These are phyloP conservation scores for Menidia beryllina DNA, from an alignment of 2,113 vertebrate species.

Conservation along the genomic window DNA sequence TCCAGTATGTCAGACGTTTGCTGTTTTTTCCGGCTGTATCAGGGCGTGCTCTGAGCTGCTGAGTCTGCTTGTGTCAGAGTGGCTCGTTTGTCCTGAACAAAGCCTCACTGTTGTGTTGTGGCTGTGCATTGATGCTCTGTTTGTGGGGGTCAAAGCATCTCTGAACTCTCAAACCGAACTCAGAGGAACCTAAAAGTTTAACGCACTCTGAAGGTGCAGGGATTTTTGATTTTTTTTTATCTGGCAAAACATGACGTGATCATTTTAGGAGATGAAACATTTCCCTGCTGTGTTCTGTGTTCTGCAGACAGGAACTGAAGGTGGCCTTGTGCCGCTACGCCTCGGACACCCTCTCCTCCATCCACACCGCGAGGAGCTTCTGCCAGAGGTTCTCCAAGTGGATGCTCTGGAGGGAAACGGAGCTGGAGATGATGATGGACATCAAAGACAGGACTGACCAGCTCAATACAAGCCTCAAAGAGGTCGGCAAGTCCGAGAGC, in stretches of 20 bases:
- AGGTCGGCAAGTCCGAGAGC: slow-evolving; percentile 14
- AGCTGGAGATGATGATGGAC: slow-evolving; percentile 53
- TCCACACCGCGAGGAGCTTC: slow-evolving; percentile 50
- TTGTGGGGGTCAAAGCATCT: too few relatives aligned
- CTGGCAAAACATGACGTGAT: too few relatives aligned
- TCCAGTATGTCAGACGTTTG: too few relatives aligned
- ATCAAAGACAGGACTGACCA: slow-evolving; percentile 46
- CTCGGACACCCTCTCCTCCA: slow-evolving; percentile 43
- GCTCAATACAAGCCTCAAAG: neutral
- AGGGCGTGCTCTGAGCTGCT: too few relatives aligned
- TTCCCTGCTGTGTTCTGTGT: neutral
- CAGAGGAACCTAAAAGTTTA: too few relatives aligned
- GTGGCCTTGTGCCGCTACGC: slow-evolving; percentile 38
- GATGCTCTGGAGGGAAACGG: slow-evolving; percentile 27
- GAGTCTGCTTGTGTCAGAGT: too few relatives aligned
- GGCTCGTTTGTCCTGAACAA: too few relatives aligned
- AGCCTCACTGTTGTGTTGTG: too few relatives aligned
- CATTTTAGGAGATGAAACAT: too few relatives aligned
- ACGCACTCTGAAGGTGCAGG: neutral
- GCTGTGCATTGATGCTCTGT: too few relatives aligned
- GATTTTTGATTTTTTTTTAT: neutral
- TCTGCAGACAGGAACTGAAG: slow-evolving; percentile 40
- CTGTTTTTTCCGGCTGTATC: too few relatives aligned
- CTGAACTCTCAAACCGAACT: too few relatives aligned
- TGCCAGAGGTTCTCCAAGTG: slow-evolving; percentile 35